Evolutionary conservation across 2,888 invertebrate species (phyloP).

Genomic region (Limenitis camilla): DNA sequence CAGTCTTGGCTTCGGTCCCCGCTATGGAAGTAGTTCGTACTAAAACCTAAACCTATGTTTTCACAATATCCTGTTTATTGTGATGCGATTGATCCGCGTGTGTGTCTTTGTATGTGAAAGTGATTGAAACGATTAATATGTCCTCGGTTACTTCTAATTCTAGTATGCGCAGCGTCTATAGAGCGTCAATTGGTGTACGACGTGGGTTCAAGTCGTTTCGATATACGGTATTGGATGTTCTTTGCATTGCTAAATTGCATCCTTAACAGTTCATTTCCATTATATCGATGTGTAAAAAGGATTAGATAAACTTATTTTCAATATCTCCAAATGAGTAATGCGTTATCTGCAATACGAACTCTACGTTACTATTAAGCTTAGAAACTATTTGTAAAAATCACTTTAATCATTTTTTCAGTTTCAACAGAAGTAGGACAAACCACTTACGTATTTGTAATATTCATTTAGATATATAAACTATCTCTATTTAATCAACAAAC

Average conservation of each 20-base stretch:
- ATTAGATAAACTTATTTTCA: too few species aligned
- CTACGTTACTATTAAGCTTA: too few species aligned
- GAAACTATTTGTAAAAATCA: too few species aligned
- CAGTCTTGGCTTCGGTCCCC: conserved; percentile 62
- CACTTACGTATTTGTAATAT: too few species aligned
- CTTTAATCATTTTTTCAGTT: too few species aligned
- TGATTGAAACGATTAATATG: conserved; percentile 48
- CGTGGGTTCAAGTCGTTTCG: conserved; percentile 69
- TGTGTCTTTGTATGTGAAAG: conserved; percentile 23
- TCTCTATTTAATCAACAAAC: not conserved
- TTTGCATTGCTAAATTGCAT: not conserved
- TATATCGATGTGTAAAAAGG: too few species aligned
- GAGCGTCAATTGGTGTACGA: conserved; percentile 64
- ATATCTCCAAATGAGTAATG: too few species aligned
- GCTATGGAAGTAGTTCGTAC: conserved; percentile 54
- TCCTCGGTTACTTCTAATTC: conserved; percentile 67
- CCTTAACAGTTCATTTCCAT: too few species aligned
- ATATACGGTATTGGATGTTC: conserved; percentile 56
- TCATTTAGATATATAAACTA: too few species aligned
- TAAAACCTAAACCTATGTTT: conserved; percentile 30
- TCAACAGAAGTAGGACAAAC: too few species aligned
- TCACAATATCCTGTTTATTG: conserved; percentile 33
- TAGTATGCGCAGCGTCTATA: conserved; percentile 65
- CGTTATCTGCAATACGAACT: too few species aligned
- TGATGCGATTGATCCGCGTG: conserved; percentile 26